Evolutionary conservation across 2,888 invertebrate genomes (phyloP), one percentile per base, ranked within the genome.

Genomic region (Rhabditoides inermis): DNA sequence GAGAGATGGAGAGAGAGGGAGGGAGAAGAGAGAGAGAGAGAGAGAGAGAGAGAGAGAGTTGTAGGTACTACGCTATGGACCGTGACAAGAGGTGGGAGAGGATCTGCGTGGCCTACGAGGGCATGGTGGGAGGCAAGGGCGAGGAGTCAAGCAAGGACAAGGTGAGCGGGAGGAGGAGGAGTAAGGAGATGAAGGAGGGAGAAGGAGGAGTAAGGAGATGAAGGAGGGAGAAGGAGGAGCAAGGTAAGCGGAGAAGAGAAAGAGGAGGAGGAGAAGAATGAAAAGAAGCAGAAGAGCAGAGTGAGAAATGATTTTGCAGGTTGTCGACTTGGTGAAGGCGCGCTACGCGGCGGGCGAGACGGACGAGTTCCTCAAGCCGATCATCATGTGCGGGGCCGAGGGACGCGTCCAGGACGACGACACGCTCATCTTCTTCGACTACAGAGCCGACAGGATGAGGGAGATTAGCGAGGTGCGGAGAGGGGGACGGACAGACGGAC

Each of bases 31-130:
- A 32, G 32, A 10, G 32, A 10, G 32, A 10, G 32, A 32, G 15
- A 32, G 15, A 32, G 32, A 15, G 32, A 15, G 32, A 32, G 32
- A 15, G 32, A 15, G 7, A 15, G 15, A 3, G 2, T 26, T 53
- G 15, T 72, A 77, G 67, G 5, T 79, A 80, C 62, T 79, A 79
- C 62, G 79, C 80, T 25, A 79, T 79, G 79, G 79, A 79, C 62
- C 69, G 80, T 12, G 74, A 74, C 56, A 74, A 63, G 57, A 61
- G 75, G 48, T 75, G 75, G 75, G 75, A 75, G 52, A 56, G 75
- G 10, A 74, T 71, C 47, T 65, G 69, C 32, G 69, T 68, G 3
- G 80, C 80, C 5, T 80, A 76, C 56, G 79, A 80, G 41, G 79
- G 76, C 2, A 57, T 80, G 57, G 72, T 78, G 18, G 77, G 71